Conservation (phyloP, 2,113 vertebrate species). For the Neotoma lepida region DNA sequence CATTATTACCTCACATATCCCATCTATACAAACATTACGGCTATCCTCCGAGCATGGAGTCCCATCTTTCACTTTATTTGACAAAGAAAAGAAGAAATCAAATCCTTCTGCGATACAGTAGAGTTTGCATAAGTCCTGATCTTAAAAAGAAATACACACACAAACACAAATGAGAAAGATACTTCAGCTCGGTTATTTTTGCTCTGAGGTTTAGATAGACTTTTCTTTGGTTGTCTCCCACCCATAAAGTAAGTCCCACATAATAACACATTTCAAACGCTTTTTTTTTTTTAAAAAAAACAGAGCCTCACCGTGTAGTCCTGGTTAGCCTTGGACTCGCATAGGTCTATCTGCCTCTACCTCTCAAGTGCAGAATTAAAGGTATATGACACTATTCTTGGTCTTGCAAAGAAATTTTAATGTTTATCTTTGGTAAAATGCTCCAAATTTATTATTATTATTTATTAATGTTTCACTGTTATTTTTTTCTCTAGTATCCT, state of each 20-base stretch:
- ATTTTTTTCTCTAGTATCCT: background rate
- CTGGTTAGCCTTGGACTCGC: background rate
- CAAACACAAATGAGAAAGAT: slow-evolving; percentile 77
- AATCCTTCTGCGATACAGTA: slow-evolving; percentile 95
- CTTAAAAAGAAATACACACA: slow-evolving; percentile 85
- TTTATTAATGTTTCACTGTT: background rate
- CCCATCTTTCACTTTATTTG: slow-evolving; percentile 94
- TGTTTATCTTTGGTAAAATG: background rate
- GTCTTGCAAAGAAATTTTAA: background rate
- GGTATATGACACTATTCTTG: background rate
- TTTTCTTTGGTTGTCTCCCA: background rate
- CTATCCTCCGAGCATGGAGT: slow-evolving; percentile 91
- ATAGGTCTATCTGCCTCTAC: background rate
- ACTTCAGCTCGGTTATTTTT: slow-evolving; percentile 71
- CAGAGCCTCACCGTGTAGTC: background rate
- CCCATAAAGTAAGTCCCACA: slow-evolving; percentile 71
- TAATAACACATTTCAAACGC: slow-evolving; percentile 57
- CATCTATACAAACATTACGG: slow-evolving; percentile 91
- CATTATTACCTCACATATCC: slow-evolving; percentile 92
- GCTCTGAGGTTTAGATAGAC: slow-evolving; percentile 69
- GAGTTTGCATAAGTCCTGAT: slow-evolving; percentile 94
- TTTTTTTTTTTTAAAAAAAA: background rate
- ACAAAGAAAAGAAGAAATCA: slow-evolving; percentile 95
- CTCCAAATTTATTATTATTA: background rate
- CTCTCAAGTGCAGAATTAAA: background rate